Evolutionary conservation across 2,797 vertebrate species (phyloP).

Genomic region (Anguilla pacifica): DNA sequence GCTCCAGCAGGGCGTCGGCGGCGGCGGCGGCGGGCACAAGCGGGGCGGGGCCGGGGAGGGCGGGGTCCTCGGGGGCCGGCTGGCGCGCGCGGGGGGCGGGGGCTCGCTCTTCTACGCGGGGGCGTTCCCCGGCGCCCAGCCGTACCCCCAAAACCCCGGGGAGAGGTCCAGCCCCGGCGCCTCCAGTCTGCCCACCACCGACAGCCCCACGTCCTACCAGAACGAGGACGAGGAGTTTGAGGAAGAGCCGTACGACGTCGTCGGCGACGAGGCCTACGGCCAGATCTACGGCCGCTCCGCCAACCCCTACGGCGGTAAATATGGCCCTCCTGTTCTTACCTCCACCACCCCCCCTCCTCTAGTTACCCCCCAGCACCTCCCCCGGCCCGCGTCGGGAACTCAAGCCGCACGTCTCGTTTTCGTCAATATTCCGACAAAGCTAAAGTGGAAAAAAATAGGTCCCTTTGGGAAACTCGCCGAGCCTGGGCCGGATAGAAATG

Average conservation of each 20-base stretch:
- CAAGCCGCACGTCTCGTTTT: neutral
- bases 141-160: conserved; percentile 75
- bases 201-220: conserved; percentile 98
- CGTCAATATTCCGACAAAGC: neutral
- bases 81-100: conserved; percentile 47
- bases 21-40: conserved; percentile 59
- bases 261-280: conserved; percentile 87
- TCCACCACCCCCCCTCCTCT: neutral
- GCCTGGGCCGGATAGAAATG: neutral
- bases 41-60: conserved; percentile 37
- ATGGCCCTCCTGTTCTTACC: neutral
- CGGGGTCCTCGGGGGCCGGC: conserved; percentile 60
- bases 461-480: neutral
- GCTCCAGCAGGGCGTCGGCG: conserved; percentile 44
- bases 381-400: neutral
- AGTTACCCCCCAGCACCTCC: neutral
- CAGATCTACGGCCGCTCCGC: conserved; percentile 88
- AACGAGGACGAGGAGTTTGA: conserved; percentile 98
- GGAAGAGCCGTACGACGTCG: conserved; percentile 90
- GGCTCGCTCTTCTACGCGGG: conserved; percentile 72
- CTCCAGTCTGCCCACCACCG: conserved; percentile 93
- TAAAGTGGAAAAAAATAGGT: neutral
- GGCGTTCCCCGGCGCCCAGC: conserved; percentile 74
- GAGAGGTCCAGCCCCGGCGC: conserved; percentile 91
- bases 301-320: conserved; percentile 86